Percentiles rank a stretch among this genome's conserved stretches.
Conservation (phyloP, 1,140 invertebrate genomes). For the Steinernema feltiae region DNA sequence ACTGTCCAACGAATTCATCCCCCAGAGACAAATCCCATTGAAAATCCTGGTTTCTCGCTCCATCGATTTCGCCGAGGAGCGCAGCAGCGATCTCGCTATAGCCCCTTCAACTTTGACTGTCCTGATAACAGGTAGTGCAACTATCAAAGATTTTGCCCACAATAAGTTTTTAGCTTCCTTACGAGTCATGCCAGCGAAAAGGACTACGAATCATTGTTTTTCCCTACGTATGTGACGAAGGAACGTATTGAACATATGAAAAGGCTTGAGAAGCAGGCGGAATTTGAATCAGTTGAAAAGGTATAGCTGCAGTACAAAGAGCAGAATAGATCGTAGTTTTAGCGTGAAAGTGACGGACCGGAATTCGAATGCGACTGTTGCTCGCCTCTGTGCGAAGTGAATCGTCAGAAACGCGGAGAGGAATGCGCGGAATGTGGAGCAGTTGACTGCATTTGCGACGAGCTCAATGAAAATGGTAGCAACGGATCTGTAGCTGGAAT, state of each 20-base stretch:
- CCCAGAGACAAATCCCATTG: slow-evolving; percentile 25
- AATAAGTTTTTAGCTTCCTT: background rate
- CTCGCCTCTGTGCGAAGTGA: background rate
- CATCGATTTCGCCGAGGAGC: background rate
- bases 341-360: background rate
- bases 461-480: background rate
- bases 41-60: background rate
- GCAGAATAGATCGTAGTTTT: background rate
- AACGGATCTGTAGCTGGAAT: background rate
- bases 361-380: slow-evolving; percentile 2
- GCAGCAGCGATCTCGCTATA: background rate
- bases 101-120: background rate
- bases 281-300: background rate
- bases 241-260: background rate
- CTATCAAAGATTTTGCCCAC: background rate
- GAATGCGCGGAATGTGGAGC: background rate
- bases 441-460: background rate
- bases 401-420: background rate
- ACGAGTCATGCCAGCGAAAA: background rate
- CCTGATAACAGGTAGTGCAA: too few species aligned
- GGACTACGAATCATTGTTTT: background rate
- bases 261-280: background rate
- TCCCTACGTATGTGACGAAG: background rate
- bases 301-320: background rate
- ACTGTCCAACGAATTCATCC: slow-evolving; percentile 9